Conservation (phyloP, 2,113 vertebrate genomes). For the Nibea coibor region DNA sequence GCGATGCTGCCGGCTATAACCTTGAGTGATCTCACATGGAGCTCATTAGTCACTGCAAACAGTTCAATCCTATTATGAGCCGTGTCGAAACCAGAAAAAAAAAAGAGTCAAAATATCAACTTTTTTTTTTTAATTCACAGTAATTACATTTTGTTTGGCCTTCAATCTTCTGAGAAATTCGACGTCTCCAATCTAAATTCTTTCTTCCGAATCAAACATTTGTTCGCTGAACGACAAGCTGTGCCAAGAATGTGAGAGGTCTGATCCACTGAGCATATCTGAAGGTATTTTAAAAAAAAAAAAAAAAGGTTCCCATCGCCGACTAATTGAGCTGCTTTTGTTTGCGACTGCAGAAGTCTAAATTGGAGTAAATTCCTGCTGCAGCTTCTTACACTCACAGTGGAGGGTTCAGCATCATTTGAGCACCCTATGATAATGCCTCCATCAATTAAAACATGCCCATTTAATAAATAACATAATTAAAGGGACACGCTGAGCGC, state of each 20-base stretch:
- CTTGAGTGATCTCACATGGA: constrained; percentile 66
- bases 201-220: constrained; percentile 48
- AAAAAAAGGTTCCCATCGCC: constrained; percentile 23
- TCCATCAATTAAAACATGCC: constrained; percentile 21
- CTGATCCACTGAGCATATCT: constrained; percentile 24
- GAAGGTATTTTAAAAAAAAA: constrained; percentile 6
- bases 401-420: neutral
- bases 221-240: constrained; percentile 26
- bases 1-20: constrained; percentile 53
- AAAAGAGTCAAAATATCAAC: constrained; percentile 23
- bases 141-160: constrained; percentile 67
- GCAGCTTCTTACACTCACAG: constrained; percentile 1
- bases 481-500: neutral
- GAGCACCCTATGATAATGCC: neutral
- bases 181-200: constrained; percentile 32
- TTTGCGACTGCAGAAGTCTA: constrained; percentile 6
- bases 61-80: constrained; percentile 51
- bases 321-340: constrained; percentile 30
- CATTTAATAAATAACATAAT: constrained; percentile 36
- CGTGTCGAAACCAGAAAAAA: constrained; percentile 28
- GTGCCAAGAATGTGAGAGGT: constrained; percentile 31
- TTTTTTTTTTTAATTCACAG: constrained; percentile 32
- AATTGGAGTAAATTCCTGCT: constrained; percentile 22
- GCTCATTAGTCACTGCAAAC: constrained; percentile 68
- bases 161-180: constrained; percentile 47